These are phyloP conservation scores for Nephrotoma guestfalica DNA, from an alignment of 2,888 invertebrate species.

Conservation along the genomic window DNA sequence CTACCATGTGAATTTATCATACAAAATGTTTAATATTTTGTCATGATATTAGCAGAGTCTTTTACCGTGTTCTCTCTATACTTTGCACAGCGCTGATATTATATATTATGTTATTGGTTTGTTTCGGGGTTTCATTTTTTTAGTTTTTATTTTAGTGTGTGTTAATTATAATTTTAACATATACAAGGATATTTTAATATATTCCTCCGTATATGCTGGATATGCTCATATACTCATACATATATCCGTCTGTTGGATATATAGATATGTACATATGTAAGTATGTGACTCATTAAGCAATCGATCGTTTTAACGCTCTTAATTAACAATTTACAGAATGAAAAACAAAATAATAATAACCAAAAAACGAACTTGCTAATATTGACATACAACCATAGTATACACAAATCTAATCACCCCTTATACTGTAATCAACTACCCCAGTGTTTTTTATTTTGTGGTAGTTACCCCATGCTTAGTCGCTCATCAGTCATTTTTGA, in stretches of 20 bases:
- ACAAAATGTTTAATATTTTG: no score
- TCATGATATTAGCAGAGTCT: no score
- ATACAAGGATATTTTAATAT: not conserved
- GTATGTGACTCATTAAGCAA: slow-evolving; percentile 3
- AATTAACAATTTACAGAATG: not conserved
- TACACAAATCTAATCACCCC: not conserved
- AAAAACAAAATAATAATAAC: not conserved
- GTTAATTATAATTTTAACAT: not conserved
- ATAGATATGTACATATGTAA: not conserved
- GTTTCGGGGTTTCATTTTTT: not conserved
- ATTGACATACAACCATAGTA: not conserved
- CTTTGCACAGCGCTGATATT: not conserved
- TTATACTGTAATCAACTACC: not conserved
- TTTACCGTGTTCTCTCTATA: not conserved
- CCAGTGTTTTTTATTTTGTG: not conserved
- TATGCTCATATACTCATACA: not conserved
- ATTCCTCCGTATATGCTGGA: no score
- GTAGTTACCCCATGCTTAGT: not conserved
- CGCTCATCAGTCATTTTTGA: not conserved
- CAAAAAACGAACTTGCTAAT: not conserved
- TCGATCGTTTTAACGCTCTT: slow-evolving; percentile 3
- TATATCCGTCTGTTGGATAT: not conserved
- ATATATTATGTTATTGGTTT: not conserved
- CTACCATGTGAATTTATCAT: no score
- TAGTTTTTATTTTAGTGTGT: not conserved